These are phyloP conservation scores for Ophthalmolycus amberensis DNA, from an alignment of 2,113 vertebrate species.

Conservation along the genomic window DNA sequence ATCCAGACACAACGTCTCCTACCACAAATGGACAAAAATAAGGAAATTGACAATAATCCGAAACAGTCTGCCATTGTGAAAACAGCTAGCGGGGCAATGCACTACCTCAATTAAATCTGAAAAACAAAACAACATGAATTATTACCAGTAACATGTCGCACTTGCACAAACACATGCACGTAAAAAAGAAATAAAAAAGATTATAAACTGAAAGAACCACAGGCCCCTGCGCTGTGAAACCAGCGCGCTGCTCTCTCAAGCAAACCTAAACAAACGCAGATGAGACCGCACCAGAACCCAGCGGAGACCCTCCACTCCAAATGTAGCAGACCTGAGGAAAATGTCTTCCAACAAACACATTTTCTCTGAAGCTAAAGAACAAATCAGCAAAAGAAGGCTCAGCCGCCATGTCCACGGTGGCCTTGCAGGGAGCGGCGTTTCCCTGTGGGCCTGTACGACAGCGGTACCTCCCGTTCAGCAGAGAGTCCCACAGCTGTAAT, in stretches of 20 bases:
- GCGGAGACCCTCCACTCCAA: slow-evolving; percentile 2
- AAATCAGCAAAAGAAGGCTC: neutral
- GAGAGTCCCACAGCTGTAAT: slow-evolving; percentile 57
- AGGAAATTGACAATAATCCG: slow-evolving; percentile 67
- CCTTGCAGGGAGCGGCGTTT: neutral
- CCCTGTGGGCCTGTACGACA: slow-evolving; percentile 32
- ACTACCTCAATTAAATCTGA: slow-evolving; percentile 48
- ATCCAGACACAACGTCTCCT: slow-evolving; percentile 62
- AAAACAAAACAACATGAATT: slow-evolving; percentile 58
- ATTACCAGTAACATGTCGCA: slow-evolving; percentile 41
- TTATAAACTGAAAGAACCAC: slow-evolving; percentile 53
- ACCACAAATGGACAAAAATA: slow-evolving; percentile 58
- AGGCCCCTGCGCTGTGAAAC: slow-evolving; percentile 24
- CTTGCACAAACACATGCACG: slow-evolving; percentile 42
- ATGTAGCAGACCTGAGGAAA: neutral
- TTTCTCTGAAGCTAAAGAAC: neutral
- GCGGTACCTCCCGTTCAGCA: slow-evolving; percentile 40
- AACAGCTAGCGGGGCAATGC: slow-evolving; percentile 45
- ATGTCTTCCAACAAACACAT: neutral
- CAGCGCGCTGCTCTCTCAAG: neutral
- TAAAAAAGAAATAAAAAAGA: slow-evolving; percentile 29
- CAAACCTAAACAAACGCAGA: slow-evolving; percentile 47
- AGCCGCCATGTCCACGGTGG: neutral
- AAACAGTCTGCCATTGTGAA: slow-evolving; percentile 50
- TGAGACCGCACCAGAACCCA: slow-evolving; percentile 10